phyloP scores from a whole-genome alignment of 2,113 vertebrate species.

The Lepisosteus oculatus region DNA sequence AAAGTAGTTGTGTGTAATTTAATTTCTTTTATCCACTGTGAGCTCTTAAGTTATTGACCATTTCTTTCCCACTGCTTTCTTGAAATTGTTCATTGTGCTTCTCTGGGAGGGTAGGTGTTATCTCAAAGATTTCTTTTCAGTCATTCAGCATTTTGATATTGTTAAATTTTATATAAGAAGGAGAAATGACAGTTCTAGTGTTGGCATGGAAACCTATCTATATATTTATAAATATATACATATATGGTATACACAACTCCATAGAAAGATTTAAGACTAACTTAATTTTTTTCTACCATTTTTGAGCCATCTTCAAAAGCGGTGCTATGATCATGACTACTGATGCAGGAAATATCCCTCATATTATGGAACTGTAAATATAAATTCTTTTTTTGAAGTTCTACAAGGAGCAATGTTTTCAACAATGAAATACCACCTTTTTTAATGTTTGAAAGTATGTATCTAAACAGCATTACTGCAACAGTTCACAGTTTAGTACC shows the following conservation, averaged over 20 bases:
- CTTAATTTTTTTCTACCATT: background rate
- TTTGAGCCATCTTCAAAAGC: constrained; percentile 47
- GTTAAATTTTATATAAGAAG: background rate
- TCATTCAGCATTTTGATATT: constrained; percentile 17
- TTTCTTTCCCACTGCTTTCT: background rate
- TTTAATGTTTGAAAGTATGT: too few relatives aligned
- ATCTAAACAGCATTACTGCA: too few relatives aligned
- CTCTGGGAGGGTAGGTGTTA: too few relatives aligned
- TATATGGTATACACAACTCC: background rate
- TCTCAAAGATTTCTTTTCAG: too few relatives aligned
- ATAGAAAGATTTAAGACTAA: background rate
- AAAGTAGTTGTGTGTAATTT: background rate
- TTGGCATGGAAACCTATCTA: background rate
- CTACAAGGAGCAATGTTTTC: too few relatives aligned
- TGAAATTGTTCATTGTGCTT: background rate
- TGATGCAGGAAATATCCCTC: constrained; percentile 46
- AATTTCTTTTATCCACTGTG: background rate
- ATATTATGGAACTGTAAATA: constrained; percentile 51
- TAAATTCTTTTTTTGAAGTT: constrained; percentile 14
- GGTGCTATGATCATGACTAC: constrained; percentile 75
- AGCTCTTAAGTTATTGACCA: background rate
- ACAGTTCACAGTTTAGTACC: too few relatives aligned
- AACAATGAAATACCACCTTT: too few relatives aligned
- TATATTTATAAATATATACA: too few relatives aligned
- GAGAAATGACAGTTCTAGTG: background rate